Percentiles rank a stretch among this genome's conserved stretches.
Evolutionary conservation across 1,140 invertebrate species (phyloP).

Genomic region (Riptortus pedestris): DNA sequence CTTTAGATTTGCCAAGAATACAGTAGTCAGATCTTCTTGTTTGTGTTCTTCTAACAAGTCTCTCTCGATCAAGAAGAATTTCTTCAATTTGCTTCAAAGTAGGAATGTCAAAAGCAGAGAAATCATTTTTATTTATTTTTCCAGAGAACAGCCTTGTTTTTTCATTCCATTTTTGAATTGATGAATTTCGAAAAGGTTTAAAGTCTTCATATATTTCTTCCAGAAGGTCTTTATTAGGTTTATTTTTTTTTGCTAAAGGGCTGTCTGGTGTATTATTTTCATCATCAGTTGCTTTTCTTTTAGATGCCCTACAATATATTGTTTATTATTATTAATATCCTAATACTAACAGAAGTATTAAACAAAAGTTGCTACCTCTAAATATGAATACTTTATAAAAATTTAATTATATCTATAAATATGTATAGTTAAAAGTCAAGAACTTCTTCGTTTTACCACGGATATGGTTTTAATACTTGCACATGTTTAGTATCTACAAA

Average conservation of each 20-base stretch:
- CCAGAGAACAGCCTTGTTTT: conserved; percentile 63
- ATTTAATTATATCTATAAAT: no score
- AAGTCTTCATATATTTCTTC: conserved; percentile 55
- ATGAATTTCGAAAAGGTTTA: conserved; percentile 57
- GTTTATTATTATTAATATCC: conserved; percentile 41
- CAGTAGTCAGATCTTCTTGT: conserved; percentile 62
- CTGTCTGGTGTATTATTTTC: conserved; percentile 34
- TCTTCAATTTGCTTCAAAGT: conserved; percentile 79
- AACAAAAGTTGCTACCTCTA: conserved; percentile 41
- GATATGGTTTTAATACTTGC: no score
- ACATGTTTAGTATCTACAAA: no score
- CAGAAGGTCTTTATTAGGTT: conserved; percentile 46
- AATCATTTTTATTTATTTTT: conserved; percentile 47
- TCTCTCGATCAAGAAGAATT: conserved; percentile 62
- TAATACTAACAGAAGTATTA: conserved; percentile 35
- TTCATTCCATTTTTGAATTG: conserved; percentile 86
- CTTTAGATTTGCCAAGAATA: conserved; percentile 51
- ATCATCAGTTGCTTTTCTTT: conserved; percentile 38
- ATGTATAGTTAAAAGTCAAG: no score
- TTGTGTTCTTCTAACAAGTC: conserved; percentile 70
- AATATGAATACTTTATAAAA: no score
- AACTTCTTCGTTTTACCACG: no score
- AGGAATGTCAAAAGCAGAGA: conserved; percentile 57
- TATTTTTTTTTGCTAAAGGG: conserved; percentile 46
- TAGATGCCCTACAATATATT: conserved; percentile 33